Evolutionary conservation across 2,888 invertebrate genomes (phyloP).

Genomic region (Perizoma flavofasciatum): DNA sequence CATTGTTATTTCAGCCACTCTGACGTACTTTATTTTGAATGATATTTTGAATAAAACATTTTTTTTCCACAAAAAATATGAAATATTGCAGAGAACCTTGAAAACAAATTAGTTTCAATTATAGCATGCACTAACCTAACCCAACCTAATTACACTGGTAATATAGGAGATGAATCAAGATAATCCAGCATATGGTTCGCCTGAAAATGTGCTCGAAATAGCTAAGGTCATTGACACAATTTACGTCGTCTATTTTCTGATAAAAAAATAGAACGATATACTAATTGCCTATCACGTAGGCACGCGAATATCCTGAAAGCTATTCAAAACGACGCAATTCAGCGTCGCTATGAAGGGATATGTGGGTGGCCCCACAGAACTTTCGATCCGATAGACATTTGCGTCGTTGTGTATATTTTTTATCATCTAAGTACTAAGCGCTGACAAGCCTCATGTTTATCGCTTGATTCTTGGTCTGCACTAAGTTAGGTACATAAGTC

Average conservation of each 20-base stretch:
- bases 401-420: too few relatives aligned
- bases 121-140: background rate
- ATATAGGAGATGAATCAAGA: constrained; percentile 34
- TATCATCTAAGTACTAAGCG: too few relatives aligned
- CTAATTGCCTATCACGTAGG: constrained; percentile 18
- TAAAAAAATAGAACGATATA: constrained; percentile 38
- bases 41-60: too few relatives aligned
- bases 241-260: constrained; percentile 44
- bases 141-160: constrained; percentile 20
- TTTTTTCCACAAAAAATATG: too few relatives aligned
- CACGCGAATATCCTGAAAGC: background rate
- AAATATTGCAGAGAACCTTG: too few relatives aligned
- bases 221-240: constrained; percentile 55
- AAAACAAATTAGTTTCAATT: background rate
- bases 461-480: too few relatives aligned
- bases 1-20: too few relatives aligned
- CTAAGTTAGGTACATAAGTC: too few relatives aligned
- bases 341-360: background rate
- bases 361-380: too few relatives aligned
- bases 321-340: background rate
- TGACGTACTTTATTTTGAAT: too few relatives aligned
- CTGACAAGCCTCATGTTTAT: too few relatives aligned
- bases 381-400: too few relatives aligned
- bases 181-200: constrained; percentile 22
- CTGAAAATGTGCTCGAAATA: constrained; percentile 50